A percentile compares a stretch with the other conserved stretches of the same genome.
phyloP scores from a whole-genome alignment of 2,113 vertebrate species.

The Leptobrachium leishanense region DNA sequence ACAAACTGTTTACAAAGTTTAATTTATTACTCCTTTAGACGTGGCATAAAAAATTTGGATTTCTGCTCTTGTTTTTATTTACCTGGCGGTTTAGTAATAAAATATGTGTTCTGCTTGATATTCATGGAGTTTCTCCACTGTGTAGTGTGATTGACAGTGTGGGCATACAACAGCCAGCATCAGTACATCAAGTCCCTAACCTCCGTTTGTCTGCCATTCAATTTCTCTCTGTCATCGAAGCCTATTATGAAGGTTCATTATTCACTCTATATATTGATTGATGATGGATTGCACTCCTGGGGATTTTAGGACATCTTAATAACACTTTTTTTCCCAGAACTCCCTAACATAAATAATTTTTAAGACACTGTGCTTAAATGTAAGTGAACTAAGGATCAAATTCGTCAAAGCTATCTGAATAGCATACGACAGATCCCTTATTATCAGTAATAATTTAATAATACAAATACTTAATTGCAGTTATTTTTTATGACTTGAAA shows the following conservation, averaged over 20 bases:
- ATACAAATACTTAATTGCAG: no score
- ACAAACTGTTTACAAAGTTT: no score
- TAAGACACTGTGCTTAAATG: conserved; percentile 60
- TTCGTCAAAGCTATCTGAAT: conserved; percentile 61
- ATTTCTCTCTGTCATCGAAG: conserved; percentile 59
- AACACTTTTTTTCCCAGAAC: conserved; percentile 64
- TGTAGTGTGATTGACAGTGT: conserved; percentile 62
- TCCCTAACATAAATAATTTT: conserved; percentile 65
- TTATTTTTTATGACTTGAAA: no score
- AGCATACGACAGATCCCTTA: no score
- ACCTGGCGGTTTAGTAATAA: neutral
- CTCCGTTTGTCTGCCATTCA: conserved; percentile 62
- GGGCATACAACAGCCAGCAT: conserved; percentile 54
- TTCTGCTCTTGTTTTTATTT: neutral
- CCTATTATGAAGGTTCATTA: conserved; percentile 61
- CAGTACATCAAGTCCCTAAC: conserved; percentile 54
- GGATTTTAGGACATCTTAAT: conserved; percentile 72
- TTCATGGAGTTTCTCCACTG: conserved; percentile 57
- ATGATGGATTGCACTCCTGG: conserved; percentile 70
- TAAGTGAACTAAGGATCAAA: conserved; percentile 58
- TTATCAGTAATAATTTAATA: no score
- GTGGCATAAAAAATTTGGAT: neutral
- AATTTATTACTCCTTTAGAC: no score
- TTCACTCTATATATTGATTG: conserved; percentile 61
- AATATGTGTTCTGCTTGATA: conserved; percentile 62